phyloP scores from a whole-genome alignment of 2,113 vertebrate species.

The Dascyllus trimaculatus region DNA sequence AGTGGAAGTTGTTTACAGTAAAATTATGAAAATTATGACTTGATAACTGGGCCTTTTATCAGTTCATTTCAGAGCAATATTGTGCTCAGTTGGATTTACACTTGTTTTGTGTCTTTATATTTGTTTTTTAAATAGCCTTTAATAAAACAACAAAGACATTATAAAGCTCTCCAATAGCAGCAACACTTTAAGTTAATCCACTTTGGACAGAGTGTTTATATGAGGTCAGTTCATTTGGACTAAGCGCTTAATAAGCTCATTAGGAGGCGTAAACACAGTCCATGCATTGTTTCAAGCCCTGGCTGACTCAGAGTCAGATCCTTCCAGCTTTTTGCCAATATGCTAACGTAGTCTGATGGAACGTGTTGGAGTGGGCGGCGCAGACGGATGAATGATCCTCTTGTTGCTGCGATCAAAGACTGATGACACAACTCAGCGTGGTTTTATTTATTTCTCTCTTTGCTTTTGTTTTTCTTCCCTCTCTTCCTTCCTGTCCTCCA shows the following conservation, averaged over 20 bases:
- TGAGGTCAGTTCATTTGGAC: conserved; percentile 52
- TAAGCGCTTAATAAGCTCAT: conserved; percentile 45
- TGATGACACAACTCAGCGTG: conserved; percentile 48
- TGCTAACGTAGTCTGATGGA: conserved; percentile 30
- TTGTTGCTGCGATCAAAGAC: conserved; percentile 65
- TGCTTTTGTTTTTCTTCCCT: conserved; percentile 47
- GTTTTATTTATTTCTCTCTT: conserved; percentile 57
- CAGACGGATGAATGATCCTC: conserved; percentile 51
- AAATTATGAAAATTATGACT: too few species aligned
- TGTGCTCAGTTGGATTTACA: neutral
- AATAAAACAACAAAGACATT: neutral
- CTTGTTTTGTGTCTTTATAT: neutral
- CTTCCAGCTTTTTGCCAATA: neutral
- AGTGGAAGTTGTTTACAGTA: too few species aligned
- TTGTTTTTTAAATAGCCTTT: neutral
- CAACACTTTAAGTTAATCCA: conserved; percentile 36
- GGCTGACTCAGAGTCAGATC: conserved; percentile 34
- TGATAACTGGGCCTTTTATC: too few species aligned
- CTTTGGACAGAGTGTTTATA: conserved; percentile 55
- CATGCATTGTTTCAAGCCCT: conserved; percentile 20
- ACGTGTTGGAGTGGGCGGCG: conserved; percentile 3
- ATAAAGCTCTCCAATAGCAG: conserved; percentile 14
- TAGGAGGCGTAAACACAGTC: conserved; percentile 50
- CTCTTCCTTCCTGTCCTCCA: conserved; percentile 53
- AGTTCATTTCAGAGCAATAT: too few species aligned